A percentile compares a stretch with the other conserved stretches of the same genome.
These are phyloP conservation scores for Merluccius polli DNA, from an alignment of 2,797 vertebrate species.

Conservation along the genomic window DNA sequence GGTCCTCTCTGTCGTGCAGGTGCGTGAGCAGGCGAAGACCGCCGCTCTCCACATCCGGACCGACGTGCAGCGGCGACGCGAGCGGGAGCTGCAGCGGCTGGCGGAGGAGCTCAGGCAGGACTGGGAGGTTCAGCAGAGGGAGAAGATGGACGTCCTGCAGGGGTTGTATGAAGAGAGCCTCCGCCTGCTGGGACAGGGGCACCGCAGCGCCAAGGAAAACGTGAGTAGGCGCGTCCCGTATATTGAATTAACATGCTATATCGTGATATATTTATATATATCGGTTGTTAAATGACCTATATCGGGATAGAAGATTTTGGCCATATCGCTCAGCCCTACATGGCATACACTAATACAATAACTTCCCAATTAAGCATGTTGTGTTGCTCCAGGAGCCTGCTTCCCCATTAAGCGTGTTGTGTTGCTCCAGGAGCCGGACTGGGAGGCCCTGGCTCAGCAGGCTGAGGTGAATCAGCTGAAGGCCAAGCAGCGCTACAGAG, in stretches of 20 bases:
- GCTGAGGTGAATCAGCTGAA: constrained; percentile 73
- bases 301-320: no score
- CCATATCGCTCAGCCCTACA: no score
- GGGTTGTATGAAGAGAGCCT: constrained; percentile 79
- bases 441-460: constrained; percentile 70
- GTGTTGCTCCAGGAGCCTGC: no score
- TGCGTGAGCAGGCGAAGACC: constrained; percentile 87
- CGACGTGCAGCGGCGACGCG: constrained; percentile 78
- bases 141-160: constrained; percentile 78
- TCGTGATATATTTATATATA: no score
- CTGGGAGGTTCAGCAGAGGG: constrained; percentile 79
- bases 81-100: constrained; percentile 74
- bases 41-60: constrained; percentile 81
- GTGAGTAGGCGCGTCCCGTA: constrained; percentile 60
- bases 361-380: no score
- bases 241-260: no score
- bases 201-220: constrained; percentile 83
- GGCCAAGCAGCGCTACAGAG: constrained; percentile 80
- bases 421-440: constrained; percentile 78
- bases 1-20: constrained; percentile 64
- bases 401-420: background rate
- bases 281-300: no score
- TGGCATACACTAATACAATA: no score
- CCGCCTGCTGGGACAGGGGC: constrained; percentile 78
- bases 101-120: constrained; percentile 73